These are phyloP conservation scores for Apodemus speciosus DNA, from an alignment of 2,113 vertebrate genomes.

Conservation along the genomic window DNA sequence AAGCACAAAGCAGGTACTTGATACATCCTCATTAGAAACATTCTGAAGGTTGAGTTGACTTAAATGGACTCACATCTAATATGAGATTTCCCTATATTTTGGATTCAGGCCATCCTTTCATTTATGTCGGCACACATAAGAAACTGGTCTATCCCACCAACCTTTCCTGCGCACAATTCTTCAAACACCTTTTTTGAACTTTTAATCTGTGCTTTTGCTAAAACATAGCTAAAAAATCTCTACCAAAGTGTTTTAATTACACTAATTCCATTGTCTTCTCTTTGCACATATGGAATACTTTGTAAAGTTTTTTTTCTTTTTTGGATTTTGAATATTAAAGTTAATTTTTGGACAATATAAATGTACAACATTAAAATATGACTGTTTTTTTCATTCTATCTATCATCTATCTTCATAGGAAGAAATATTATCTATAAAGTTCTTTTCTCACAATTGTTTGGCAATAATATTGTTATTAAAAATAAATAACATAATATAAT, in stretches of 20 bases:
- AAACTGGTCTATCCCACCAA: neutral
- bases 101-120: neutral
- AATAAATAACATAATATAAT: too few species aligned
- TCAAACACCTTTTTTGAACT: neutral
- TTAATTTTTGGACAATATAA: neutral
- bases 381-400: neutral
- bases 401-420: neutral
- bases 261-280: neutral
- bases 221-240: neutral
- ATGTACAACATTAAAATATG: constrained; percentile 26
- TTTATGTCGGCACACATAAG: neutral
- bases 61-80: constrained; percentile 5
- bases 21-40: neutral
- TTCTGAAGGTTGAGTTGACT: neutral
- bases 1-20: neutral
- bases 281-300: constrained; percentile 4
- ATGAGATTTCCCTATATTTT: neutral
- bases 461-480: neutral
- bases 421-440: neutral
- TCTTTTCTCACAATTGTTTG: neutral
- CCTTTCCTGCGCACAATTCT: neutral
- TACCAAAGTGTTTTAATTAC: neutral
- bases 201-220: neutral
- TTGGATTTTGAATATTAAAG: neutral
- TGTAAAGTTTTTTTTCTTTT: neutral